These are phyloP conservation scores for Syngnathus floridae DNA, from an alignment of 2,113 vertebrate genomes.

Conservation along the genomic window DNA sequence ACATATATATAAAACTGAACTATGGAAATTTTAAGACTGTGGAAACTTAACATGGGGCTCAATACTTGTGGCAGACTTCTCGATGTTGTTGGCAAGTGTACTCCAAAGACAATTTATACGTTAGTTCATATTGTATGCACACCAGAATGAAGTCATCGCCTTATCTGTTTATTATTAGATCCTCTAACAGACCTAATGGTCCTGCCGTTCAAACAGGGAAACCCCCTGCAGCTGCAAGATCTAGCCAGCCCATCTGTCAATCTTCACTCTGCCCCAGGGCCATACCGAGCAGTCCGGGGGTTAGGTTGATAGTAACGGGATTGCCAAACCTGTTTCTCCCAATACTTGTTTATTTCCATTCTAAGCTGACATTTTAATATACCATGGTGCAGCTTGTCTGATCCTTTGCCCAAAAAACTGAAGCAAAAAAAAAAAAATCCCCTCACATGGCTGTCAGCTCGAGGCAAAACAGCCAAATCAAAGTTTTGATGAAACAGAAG, in stretches of 20 bases:
- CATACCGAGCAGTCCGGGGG: constrained; percentile 61
- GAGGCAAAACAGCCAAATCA: constrained; percentile 43
- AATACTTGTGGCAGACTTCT: background rate
- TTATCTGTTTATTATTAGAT: constrained; percentile 69
- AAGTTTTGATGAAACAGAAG: constrained; percentile 49
- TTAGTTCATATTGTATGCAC: constrained; percentile 2
- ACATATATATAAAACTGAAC: background rate
- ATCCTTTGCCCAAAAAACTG: constrained; percentile 57
- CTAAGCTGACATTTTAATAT: constrained; percentile 74
- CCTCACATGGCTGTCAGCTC: constrained; percentile 52
- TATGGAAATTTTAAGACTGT: background rate
- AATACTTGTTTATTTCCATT: constrained; percentile 71
- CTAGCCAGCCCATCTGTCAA: constrained; percentile 65
- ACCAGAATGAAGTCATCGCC: constrained; percentile 40
- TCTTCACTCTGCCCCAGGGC: constrained; percentile 61
- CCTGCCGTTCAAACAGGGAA: constrained; percentile 48
- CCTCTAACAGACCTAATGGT: constrained; percentile 61
- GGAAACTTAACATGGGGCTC: background rate
- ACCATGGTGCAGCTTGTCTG: constrained; percentile 47
- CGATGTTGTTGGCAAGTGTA: background rate
- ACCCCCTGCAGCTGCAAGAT: constrained; percentile 54
- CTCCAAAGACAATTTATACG: background rate
- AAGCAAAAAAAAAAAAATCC: constrained; percentile 24
- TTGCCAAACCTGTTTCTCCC: constrained; percentile 57
- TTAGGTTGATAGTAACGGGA: constrained; percentile 60